Conservation (phyloP, 2,888 invertebrate species). For the Machimus rusticus region DNA sequence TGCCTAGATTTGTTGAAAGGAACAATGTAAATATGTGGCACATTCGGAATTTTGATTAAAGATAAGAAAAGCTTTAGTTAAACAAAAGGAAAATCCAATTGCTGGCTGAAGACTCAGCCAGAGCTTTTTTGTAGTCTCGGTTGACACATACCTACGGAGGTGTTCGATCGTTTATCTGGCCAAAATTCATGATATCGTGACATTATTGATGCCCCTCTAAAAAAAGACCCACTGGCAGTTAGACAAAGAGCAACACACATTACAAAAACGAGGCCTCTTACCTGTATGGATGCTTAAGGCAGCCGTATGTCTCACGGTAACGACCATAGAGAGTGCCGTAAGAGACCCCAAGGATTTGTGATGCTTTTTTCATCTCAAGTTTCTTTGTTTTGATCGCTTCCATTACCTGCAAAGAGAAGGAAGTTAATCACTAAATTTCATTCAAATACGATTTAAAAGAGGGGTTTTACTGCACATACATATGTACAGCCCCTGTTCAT, state of each 20-base stretch:
- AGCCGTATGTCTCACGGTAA: conserved; percentile 88
- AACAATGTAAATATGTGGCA: conserved; percentile 13
- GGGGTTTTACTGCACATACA: too few relatives aligned
- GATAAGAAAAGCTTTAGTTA: conserved; percentile 2
- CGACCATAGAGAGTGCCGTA: conserved; percentile 90
- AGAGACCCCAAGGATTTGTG: conserved; percentile 87
- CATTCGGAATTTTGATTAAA: conserved; percentile 23
- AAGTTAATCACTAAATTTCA: not conserved
- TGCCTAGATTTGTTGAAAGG: conserved; percentile 32
- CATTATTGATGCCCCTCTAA: conserved; percentile 48
- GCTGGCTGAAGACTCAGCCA: not conserved
- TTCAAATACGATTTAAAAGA: not conserved
- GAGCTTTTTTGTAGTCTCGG: not conserved
- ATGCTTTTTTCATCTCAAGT: conserved; percentile 92
- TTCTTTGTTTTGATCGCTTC: conserved; percentile 90
- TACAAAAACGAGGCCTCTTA: conserved; percentile 56
- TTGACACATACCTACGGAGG: conserved; percentile 26
- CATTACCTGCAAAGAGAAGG: conserved; percentile 69
- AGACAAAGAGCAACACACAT: conserved; percentile 25
- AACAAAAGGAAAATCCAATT: not conserved
- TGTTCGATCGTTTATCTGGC: conserved; percentile 74
- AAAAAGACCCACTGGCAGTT: conserved; percentile 43
- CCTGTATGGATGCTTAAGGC: conserved; percentile 88
- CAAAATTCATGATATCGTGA: conserved; percentile 70
- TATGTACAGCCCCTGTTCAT: too few relatives aligned